These are phyloP conservation scores for Apamea monoglypha DNA, from an alignment of 2,888 invertebrate genomes.

Conservation along the genomic window DNA sequence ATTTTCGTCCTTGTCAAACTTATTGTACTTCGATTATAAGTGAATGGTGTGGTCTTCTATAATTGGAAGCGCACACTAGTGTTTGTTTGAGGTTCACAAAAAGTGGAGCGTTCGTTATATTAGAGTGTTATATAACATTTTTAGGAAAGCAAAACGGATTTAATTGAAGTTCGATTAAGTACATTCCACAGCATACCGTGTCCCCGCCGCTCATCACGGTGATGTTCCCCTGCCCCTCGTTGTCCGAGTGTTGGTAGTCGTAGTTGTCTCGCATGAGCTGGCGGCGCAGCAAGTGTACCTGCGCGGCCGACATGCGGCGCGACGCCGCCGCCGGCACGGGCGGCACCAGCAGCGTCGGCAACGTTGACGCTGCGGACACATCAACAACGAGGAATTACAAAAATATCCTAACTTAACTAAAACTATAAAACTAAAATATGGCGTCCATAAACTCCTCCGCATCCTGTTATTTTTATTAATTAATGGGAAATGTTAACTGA, in stretches of 20 bases:
- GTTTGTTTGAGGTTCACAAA: background rate
- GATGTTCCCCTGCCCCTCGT: background rate
- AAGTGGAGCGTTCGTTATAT: background rate
- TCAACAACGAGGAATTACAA: background rate
- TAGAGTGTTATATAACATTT: background rate
- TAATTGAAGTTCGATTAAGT: background rate
- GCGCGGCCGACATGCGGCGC: constrained; percentile 20
- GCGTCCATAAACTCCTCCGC: background rate
- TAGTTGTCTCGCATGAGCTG: constrained; percentile 78
- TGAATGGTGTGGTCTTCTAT: background rate
- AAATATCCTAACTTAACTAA: background rate
- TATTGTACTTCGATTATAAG: background rate
- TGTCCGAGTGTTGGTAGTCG: constrained; percentile 70
- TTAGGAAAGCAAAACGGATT: background rate
- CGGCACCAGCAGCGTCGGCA: background rate
- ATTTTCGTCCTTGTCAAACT: background rate
- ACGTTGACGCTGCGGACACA: background rate
- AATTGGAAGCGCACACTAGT: background rate
- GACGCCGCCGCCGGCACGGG: background rate
- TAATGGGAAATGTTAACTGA: background rate
- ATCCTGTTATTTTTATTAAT: background rate
- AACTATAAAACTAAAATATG: background rate
- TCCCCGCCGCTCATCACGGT: background rate
- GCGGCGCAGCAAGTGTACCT: constrained; percentile 67
- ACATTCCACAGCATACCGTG: background rate